Percentiles rank a stretch among this genome's conserved stretches.
Evolutionary conservation across 2,797 vertebrate species (phyloP).

Genomic region (Crocidura indochinensis): DNA sequence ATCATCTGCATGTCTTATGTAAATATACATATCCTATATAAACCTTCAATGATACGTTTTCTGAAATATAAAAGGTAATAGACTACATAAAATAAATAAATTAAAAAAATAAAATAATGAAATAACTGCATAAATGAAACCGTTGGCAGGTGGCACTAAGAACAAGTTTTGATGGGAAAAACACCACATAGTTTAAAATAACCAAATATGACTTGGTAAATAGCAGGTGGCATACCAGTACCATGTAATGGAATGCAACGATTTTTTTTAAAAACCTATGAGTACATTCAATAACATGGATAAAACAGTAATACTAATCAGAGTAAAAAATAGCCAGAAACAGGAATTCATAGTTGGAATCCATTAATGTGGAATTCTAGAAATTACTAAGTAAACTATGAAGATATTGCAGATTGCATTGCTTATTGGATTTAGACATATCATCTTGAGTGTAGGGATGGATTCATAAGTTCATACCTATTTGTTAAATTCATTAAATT

Average conservation of each 20-base stretch:
- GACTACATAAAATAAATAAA: neutral
- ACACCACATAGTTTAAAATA: constrained; percentile 6
- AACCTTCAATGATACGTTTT: constrained; percentile 24
- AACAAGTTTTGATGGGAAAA: neutral
- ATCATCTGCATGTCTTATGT: neutral
- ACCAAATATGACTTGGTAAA: constrained; percentile 1
- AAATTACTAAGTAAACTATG: neutral
- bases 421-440: neutral
- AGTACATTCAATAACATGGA: neutral
- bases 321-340: neutral
- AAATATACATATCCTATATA: neutral
- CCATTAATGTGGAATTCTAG: constrained; percentile 4
- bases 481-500: constrained; percentile 29
- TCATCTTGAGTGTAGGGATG: neutral
- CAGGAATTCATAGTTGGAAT: neutral
- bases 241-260: neutral
- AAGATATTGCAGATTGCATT: constrained; percentile 6
- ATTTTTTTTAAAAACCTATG: neutral
- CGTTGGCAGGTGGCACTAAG: neutral
- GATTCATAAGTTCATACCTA: neutral
- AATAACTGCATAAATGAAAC: neutral
- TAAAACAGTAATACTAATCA: neutral
- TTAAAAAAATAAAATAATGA: constrained; percentile 38
- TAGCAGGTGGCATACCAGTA: neutral
- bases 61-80: neutral